Base-by-base conservation (phyloP, 2,797 vertebrate species). In the Acomys russatus region DNA sequence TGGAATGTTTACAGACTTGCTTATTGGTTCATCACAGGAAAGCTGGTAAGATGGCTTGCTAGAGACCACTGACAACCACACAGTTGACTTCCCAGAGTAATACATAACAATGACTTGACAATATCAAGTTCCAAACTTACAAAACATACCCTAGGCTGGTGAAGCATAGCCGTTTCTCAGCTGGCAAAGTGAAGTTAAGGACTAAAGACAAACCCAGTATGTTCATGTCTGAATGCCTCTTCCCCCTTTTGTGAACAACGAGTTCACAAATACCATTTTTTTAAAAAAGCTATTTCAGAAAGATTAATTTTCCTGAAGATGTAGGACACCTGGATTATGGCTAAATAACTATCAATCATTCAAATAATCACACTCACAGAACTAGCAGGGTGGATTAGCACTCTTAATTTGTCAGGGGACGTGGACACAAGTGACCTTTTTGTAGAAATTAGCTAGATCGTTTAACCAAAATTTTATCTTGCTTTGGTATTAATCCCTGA, bases 321-420 rank as follows among this genome's bases (percentile, higher is more conserved):
- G 94, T 94, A 73, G 17, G 76, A 49, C 22, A 91, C 14, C 38
- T 63, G 20, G 9, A 92, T 91, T 95, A 87, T 84, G 18, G 8
- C 33, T 35, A 92, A 96, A 96, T 97, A 97, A 80, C 51, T 97
- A 28, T 92, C 49, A 79, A 17, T 51, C 33, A 90, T 78, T n/a
- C 44, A 88, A 87, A 64, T 18, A 95, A 94, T 18, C 68, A 88
- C 80, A 80, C 17, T 54, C n/a, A 77, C 5, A 59, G 7, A 63
- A 14, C 5, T 56, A 14, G 87, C 92, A 96, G 95, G 93, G 92
- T 85, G 90, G 88, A 97, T 97, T 97, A 92, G 17, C 23, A 28
- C 84, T 78, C 51, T 85, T 94, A 73, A 44, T 78, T 78, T 85
- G 35, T 92, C 30, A 76, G 23, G 35, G 10, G 38, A 74, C 23